Evolutionary conservation across 2,888 invertebrate species (phyloP), one percentile per base, ranked within the genome.

Genomic region (Parelbella ahira): DNA sequence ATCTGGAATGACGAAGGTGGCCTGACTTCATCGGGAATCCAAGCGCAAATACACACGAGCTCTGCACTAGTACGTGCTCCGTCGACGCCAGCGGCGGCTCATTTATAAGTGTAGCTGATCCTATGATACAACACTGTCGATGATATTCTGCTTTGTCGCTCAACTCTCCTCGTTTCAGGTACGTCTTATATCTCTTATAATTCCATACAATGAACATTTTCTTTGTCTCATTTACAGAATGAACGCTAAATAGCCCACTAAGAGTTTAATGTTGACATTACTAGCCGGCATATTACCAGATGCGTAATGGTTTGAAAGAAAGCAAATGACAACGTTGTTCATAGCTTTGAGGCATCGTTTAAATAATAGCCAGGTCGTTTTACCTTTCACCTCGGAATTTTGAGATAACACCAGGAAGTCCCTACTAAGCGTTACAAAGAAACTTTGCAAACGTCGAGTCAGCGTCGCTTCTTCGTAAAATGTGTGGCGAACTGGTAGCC

Each of bases 61-160:
- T n/a, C n/a, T n/a, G 54, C 48, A 37, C 41, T 60, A 56, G 68
- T 72, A 57, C 68, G 79, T 75, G 77, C 58, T 55, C 64, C 68
- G 75, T 71, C 89, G 70, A 82, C 76, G 84, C 55, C 76, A 74
- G 49, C 84, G 84, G 72, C 88, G 73, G 82, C 79, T 69, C 9
- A 52, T n/a, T n/a, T n/a, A 64, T 68, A 66, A 59, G 53, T 68
- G 64, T 71, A 82, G 79, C 76, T 82, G 80, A 81, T 79, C n/a
- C n/a, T n/a, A n/a, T 67, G 58, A 76, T 49, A 80, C 79, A n/a
- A 80, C 72, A 64, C 77, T 80, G 86, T 87, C 87, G 73, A 88
- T 88, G 88, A 84, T 87, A 87, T 80, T 88, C 82, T 88, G 81
- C 75, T 83, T 88, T 71, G 75, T 87, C 45, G 87, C 84, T 80